phyloP scores from a whole-genome alignment of 2,113 vertebrate genomes.

The Nibea albiflora region DNA sequence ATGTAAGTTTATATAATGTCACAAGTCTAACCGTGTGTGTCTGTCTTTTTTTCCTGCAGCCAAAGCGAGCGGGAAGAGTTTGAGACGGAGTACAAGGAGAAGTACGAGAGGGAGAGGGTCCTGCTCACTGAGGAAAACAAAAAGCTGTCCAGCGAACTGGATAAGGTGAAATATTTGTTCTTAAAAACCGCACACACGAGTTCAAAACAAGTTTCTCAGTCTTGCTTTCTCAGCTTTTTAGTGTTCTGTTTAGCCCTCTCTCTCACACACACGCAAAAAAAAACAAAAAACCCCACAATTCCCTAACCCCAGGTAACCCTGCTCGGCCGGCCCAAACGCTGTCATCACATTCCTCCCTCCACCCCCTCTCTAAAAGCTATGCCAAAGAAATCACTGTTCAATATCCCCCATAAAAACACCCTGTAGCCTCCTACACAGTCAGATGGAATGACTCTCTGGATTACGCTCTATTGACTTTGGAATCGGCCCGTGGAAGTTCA shows the following conservation, averaged over 20 bases:
- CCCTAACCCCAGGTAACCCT: conserved; percentile 67
- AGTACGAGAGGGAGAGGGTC: conserved; percentile 92
- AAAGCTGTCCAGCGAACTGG: conserved; percentile 93
- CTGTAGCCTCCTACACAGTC: conserved; percentile 50
- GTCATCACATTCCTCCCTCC: conserved; percentile 67
- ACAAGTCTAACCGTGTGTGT: conserved; percentile 30
- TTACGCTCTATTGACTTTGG: conserved; percentile 77
- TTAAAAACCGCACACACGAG: background rate
- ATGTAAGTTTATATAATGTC: conserved; percentile 12
- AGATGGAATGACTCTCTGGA: conserved; percentile 72
- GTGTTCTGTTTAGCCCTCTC: background rate
- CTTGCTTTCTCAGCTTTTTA: conserved; percentile 5
- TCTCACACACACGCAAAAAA: conserved; percentile 17
- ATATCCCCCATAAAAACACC: conserved; percentile 65
- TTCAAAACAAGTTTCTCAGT: background rate
- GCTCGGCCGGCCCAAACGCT: conserved; percentile 22
- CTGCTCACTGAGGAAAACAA: conserved; percentile 94
- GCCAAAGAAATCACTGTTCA: conserved; percentile 77
- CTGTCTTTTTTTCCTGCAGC: conserved; percentile 77
- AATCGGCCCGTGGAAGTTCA: conserved; percentile 61
- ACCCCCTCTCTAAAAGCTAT: conserved; percentile 37
- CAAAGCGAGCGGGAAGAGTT: conserved; percentile 96
- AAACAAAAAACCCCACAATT: background rate
- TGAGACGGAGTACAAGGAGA: conserved; percentile 93
- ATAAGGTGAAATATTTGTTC: conserved; percentile 83